phyloP scores from a whole-genome alignment of 2,888 invertebrate species.

The Phyto melanocephala region DNA sequence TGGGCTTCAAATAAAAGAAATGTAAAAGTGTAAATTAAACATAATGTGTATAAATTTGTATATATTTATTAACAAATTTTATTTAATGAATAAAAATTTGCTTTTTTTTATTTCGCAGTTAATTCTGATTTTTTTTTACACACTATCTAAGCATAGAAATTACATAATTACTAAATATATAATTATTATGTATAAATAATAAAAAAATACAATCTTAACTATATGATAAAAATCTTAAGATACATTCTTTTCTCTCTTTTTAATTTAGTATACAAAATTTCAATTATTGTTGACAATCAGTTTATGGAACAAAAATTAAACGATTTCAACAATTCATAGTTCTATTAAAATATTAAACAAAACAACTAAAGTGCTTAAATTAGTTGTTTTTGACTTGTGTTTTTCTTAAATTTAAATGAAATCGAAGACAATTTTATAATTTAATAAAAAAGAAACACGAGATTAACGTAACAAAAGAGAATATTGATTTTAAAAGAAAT shows the following conservation, averaged over 20 bases:
- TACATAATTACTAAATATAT: no score
- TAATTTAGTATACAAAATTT: background rate
- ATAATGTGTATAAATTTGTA: background rate
- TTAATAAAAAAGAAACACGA: background rate
- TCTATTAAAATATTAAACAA: background rate
- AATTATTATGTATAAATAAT: background rate
- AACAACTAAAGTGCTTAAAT: background rate
- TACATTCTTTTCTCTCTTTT: background rate
- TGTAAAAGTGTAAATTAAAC: no score
- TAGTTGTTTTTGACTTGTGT: conserved; percentile 34
- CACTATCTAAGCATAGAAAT: conserved; percentile 51
- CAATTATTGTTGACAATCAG: conserved; percentile 24
- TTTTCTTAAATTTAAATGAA: background rate
- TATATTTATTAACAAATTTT: conserved; percentile 10
- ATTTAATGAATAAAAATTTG: conserved; percentile 44
- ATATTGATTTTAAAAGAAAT: background rate
- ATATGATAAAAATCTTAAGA: conserved; percentile 54
- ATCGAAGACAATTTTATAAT: background rate
- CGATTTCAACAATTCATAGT: conserved; percentile 7
- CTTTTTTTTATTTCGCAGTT: conserved; percentile 29
- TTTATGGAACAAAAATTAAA: conserved; percentile 52
- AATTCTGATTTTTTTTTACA: conserved; percentile 31
- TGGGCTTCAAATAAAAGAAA: no score
- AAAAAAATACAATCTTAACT: conserved; percentile 53
- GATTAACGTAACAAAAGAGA: background rate